A percentile compares a stretch with the other conserved stretches of the same genome.
Evolutionary conservation across 2,797 vertebrate genomes (phyloP).

Genomic region (Microctenopoma lineatum): DNA sequence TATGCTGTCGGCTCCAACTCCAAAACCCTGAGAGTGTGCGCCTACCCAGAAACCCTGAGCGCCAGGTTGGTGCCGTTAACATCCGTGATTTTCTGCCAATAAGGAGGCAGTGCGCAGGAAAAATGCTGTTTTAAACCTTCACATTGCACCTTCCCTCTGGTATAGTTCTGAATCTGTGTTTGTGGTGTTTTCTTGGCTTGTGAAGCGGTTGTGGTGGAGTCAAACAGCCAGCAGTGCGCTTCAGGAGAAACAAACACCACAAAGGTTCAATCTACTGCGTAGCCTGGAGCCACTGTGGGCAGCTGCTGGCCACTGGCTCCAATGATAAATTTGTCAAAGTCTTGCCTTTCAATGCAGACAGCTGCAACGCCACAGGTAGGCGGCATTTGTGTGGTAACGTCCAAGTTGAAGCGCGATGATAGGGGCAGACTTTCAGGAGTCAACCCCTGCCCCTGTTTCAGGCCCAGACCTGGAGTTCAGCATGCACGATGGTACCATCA

Average conservation of each 20-base stretch:
- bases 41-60: constrained; percentile 88
- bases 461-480: constrained; percentile 99
- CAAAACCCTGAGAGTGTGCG: constrained; percentile 96
- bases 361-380: constrained; percentile 95
- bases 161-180: background rate
- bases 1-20: constrained; percentile 98
- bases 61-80: constrained; percentile 79
- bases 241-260: constrained; percentile 98
- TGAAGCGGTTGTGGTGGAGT: constrained; percentile 81
- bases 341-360: constrained; percentile 94
- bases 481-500: constrained; percentile 98
- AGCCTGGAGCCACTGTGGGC: constrained; percentile 97
- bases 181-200: constrained; percentile 11
- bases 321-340: constrained; percentile 99
- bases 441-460: constrained; percentile 60
- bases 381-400: background rate
- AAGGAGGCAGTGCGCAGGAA: too few species aligned
- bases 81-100: background rate
- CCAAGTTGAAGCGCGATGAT: background rate
- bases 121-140: too few species aligned
- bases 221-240: constrained; percentile 91
- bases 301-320: constrained; percentile 95
- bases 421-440: background rate
- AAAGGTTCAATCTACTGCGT: constrained; percentile 99
- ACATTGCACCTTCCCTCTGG: too few species aligned